phyloP scores from a whole-genome alignment of 2,113 vertebrate genomes.

The Aramus guarauna region DNA sequence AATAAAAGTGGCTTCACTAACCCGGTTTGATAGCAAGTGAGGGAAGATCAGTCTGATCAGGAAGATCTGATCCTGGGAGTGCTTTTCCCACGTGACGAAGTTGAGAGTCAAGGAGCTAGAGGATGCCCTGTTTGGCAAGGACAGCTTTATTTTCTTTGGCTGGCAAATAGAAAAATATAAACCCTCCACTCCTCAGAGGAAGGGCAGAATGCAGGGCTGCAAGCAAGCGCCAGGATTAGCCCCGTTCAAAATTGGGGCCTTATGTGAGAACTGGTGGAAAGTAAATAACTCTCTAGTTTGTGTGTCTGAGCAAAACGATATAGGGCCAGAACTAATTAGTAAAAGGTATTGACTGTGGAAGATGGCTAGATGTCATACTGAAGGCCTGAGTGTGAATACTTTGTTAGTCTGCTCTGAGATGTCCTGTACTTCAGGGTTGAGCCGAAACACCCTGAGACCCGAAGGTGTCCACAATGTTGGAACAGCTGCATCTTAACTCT shows the following conservation, averaged over 20 bases:
- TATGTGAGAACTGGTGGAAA: not conserved
- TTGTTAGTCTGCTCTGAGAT: not conserved
- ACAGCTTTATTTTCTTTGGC: not conserved
- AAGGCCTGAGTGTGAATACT: not conserved
- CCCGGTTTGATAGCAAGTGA: not conserved
- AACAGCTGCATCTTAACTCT: constrained; percentile 68
- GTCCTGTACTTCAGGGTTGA: not conserved
- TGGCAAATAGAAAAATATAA: not conserved
- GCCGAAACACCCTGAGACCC: not conserved
- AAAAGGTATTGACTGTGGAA: constrained; percentile 3
- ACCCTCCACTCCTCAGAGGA: not conserved
- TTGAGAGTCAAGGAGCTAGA: not conserved
- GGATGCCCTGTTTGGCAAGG: not conserved
- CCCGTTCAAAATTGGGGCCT: not conserved
- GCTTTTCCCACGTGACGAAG: not conserved
- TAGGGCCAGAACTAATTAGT: not conserved
- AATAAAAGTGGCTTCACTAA: not conserved
- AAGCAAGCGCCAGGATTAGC: not conserved
- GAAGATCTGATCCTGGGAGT: not conserved
- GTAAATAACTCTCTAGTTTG: not conserved
- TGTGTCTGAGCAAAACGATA: not conserved
- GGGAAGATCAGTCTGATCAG: not conserved
- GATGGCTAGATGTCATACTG: not conserved
- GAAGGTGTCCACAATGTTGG: constrained; percentile 54
- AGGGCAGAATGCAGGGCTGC: not conserved